Evolutionary conservation across 2,113 vertebrate species (phyloP), one percentile per base, ranked within the genome.

Genomic region (Calidris pugnax): DNA sequence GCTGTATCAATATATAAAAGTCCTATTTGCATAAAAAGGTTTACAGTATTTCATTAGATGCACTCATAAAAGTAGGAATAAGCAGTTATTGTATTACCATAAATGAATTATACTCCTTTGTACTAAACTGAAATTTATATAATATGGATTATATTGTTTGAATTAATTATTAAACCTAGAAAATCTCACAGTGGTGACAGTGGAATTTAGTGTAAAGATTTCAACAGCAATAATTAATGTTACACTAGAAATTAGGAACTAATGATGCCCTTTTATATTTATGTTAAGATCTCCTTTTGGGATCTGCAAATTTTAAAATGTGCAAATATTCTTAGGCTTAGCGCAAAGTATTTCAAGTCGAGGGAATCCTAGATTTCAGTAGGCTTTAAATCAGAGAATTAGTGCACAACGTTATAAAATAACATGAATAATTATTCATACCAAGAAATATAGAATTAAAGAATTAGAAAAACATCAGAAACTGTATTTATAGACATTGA

Each of bases 41-140:
- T 91, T 81, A 90, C 41, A 90, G 67, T 74, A 59, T 78, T 95
- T 91, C 47, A 93, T 95, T 95, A 91, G 68, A 92, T 85, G 86
- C 74, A 47, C 14, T 81, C 87, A 92, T 84, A 95, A 95, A 89
- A 92, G 32, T 80, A 72, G 84, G 69, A 89, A 91, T 83, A 96
- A 92, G 48, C 67, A 55, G 20, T 63, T 95, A 50, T 64, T 43
- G n/a, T 64, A 79, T 85, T 92, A 85, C 79, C 62, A 77, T 89
- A 94, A 95, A 93, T 21, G 50, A 33, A 95, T 85, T 89, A 81
- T 75, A 23, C 19, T 83, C 50, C 81, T 93, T 76, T 32, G 11
- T 41, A 75, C 35, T 95, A 91, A 87, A 67, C 9, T 14, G 12
- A 93, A 66, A 83, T 87, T 76, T 95, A 91, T 79, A 93, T 92